Evolutionary conservation across 2,888 invertebrate species (phyloP), one percentile per base, ranked within the genome.

Genomic region (Adelognathus sp.): DNA sequence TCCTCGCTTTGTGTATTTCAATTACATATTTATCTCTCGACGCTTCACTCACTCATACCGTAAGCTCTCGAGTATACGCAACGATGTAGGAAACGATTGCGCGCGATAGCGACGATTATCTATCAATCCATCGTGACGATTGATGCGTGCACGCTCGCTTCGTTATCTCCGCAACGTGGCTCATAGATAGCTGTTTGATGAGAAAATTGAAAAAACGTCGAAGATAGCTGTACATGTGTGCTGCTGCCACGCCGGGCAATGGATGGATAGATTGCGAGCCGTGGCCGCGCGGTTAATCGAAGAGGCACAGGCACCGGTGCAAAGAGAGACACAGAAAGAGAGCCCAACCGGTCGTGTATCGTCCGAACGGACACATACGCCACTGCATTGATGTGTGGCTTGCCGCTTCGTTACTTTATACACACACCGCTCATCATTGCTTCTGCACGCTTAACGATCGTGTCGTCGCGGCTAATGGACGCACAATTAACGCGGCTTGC

Each of bases 381-480:
- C 21, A 29, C 24, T 52, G 66, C 18, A 9, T 16, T 50, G 33
- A 24, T 54, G 58, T 71, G 33, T 61, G 56, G 29, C 18, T 9
- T 21, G 36, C 31, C 14, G 21, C 33, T 61, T 54, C 24, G 9
- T 70, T 70, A 58, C 50, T n/a, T 46, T 18, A 16, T 29, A 52
- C 33, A 21, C 21, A 18, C 29, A 41, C 36, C 41, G 61, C 21
- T 24, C 1, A 58, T 60, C n/a, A 60, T 31, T 60, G 69, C 54
- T 70, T 52, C 52, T 54, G 64, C 71, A 52, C 46, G 67, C 61
- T 63, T 83, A 82, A 83, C 86, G 87, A 88, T 87, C 85, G 85
- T 85, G 87, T 87, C 88, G 85, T 81, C 83, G n/a, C n/a, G 79
- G 85, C 88, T 88, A 88, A 89, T 89, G 86, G 88, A 87, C 86